These are phyloP conservation scores for Zaprionus camerounensis DNA, from an alignment of 1,140 invertebrate species.

Conservation along the genomic window DNA sequence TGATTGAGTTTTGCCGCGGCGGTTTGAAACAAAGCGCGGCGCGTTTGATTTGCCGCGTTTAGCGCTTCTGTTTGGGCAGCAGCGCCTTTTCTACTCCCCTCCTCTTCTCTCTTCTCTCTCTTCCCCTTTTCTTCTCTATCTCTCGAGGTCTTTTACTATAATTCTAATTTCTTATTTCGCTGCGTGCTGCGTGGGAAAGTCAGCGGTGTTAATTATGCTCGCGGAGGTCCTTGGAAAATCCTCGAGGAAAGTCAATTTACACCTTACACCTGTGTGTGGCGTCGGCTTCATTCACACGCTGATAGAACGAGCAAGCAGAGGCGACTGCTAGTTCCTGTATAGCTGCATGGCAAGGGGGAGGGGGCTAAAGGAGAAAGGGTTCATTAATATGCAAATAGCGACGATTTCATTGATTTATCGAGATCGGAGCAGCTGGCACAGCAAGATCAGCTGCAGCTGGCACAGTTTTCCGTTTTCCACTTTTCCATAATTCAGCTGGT, in stretches of 20 bases:
- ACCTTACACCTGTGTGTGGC: constrained; percentile 77
- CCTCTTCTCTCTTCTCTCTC: background rate
- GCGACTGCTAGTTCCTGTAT: constrained; percentile 15
- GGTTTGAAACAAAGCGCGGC: constrained; percentile 54
- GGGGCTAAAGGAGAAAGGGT: constrained; percentile 55
- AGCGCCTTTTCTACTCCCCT: constrained; percentile 35
- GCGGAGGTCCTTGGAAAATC: constrained; percentile 71
- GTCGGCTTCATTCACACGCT: constrained; percentile 80
- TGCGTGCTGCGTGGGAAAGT: constrained; percentile 71
- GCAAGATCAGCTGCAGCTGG: constrained; percentile 33
- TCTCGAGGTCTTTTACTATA: constrained; percentile 46
- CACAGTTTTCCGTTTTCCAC: constrained; percentile 27
- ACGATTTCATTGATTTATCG: constrained; percentile 79
- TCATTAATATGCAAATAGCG: constrained; percentile 71
- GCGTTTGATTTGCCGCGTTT: constrained; percentile 71
- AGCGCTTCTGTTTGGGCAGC: constrained; percentile 66
- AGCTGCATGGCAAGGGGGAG: no score
- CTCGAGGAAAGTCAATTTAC: constrained; percentile 73
- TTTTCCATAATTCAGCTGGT: constrained; percentile 65
- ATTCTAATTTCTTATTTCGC: constrained; percentile 72
- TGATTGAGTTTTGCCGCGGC: constrained; percentile 72
- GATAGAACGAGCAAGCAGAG: constrained; percentile 51
- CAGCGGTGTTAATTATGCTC: constrained; percentile 72
- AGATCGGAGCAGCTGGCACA: constrained; percentile 23
- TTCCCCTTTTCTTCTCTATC: background rate